These are phyloP conservation scores for Brienomyrus brachyistius DNA, from an alignment of 2,113 vertebrate species.

Conservation along the genomic window DNA sequence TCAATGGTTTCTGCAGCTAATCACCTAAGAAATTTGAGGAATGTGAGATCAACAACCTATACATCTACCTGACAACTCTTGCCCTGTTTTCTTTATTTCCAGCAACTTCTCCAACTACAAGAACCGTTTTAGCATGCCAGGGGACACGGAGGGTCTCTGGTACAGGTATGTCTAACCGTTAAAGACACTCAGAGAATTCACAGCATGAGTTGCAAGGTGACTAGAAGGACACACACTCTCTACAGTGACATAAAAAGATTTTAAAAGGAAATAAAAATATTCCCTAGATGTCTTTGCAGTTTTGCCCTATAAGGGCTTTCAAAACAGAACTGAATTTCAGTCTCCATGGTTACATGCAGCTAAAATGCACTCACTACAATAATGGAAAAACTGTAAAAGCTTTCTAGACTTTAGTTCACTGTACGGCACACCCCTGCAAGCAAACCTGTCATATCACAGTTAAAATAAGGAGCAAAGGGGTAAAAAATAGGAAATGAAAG, in stretches of 20 bases:
- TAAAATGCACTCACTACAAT: not conserved
- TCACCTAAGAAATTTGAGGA: constrained; percentile 53
- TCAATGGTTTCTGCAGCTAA: constrained; percentile 35
- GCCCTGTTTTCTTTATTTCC: constrained; percentile 47
- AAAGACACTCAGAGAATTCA: not conserved
- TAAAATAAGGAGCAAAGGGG: not conserved
- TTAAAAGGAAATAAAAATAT: not conserved
- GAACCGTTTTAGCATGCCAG: constrained; percentile 71
- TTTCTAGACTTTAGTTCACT: not conserved
- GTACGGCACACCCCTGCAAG: not conserved
- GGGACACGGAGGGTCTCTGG: constrained; percentile 68
- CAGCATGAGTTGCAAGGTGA: not conserved
- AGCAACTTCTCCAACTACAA: constrained; percentile 80
- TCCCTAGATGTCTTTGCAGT: not conserved
- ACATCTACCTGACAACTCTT: constrained; percentile 44
- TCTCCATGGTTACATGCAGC: constrained; percentile 1
- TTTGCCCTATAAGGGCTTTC: not conserved
- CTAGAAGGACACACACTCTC: not conserved
- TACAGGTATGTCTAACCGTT: constrained; percentile 57
- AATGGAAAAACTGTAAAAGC: not conserved
- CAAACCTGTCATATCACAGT: not conserved
- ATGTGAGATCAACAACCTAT: constrained; percentile 44
- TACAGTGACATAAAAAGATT: not conserved
- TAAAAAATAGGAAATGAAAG: not conserved
- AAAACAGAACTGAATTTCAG: not conserved